A percentile compares a stretch with the other conserved stretches of the same genome.
Conservation (phyloP, 1,140 invertebrate species). For the Drosophila ironensis region DNA sequence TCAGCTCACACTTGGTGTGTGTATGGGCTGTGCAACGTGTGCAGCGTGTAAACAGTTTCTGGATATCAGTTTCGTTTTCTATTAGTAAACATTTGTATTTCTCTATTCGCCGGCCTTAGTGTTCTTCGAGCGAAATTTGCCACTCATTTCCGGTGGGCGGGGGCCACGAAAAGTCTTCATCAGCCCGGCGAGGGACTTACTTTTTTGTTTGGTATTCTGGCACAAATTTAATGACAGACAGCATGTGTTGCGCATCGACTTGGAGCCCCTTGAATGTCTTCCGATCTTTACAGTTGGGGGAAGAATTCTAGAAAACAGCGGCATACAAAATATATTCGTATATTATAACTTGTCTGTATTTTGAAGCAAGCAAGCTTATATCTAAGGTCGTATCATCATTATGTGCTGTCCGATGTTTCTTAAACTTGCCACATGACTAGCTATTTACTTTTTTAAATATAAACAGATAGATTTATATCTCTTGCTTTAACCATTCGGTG, state of each 20-base stretch:
- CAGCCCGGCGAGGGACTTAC: conserved; percentile 17
- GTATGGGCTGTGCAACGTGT: conserved; percentile 56
- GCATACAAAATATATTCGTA: neutral
- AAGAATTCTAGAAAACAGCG: neutral
- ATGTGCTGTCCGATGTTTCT: too few species aligned
- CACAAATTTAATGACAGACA: conserved; percentile 62
- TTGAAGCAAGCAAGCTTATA: neutral
- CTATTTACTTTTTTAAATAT: too few species aligned
- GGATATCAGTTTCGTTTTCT: conserved; percentile 40
- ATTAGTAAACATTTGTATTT: conserved; percentile 68
- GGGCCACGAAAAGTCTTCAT: conserved; percentile 19
- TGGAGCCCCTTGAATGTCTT: conserved; percentile 36
- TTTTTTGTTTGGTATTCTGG: conserved; percentile 23
- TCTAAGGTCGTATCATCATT: too few species aligned
- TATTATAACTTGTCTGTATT: neutral
- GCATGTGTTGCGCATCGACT: conserved; percentile 59
- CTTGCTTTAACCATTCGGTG: too few species aligned
- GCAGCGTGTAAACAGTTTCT: conserved; percentile 59
- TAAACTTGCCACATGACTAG: too few species aligned
- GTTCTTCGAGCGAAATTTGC: conserved; percentile 46
- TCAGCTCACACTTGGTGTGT: conserved; percentile 38
- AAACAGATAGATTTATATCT: too few species aligned
- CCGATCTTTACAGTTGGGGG: neutral
- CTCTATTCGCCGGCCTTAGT: conserved; percentile 28
- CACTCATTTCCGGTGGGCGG: conserved; percentile 58